Percentiles rank a stretch among this genome's conserved stretches.
Evolutionary conservation across 1,140 invertebrate species (phyloP).

Genomic region (Cephus cinctus): DNA sequence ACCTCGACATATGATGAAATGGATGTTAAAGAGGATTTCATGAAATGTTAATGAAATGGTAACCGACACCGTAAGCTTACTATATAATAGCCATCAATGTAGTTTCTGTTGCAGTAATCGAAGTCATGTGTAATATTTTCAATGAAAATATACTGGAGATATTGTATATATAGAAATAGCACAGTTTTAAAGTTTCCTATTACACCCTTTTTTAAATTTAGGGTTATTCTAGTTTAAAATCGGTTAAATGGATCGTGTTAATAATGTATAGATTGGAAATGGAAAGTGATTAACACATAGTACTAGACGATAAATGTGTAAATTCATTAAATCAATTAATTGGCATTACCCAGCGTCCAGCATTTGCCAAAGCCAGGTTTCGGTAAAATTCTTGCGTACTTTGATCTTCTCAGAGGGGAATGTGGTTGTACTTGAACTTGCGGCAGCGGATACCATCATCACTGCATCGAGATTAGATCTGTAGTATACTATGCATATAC

Average conservation of each 20-base stretch:
- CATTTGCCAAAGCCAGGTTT: slow-evolving; percentile 67
- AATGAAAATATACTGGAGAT: not conserved
- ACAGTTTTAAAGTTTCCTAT: not conserved
- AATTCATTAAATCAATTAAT: too few relatives aligned
- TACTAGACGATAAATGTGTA: too few relatives aligned
- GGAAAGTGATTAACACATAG: too few relatives aligned
- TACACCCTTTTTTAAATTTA: too few relatives aligned
- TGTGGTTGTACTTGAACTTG: slow-evolving; percentile 34
- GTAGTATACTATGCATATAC: slow-evolving; percentile 55
- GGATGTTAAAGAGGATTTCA: slow-evolving; percentile 4
- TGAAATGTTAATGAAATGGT: not conserved
- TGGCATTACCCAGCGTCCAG: slow-evolving; percentile 59
- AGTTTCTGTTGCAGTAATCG: not conserved
- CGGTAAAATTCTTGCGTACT: slow-evolving; percentile 63
- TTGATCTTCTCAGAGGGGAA: slow-evolving; percentile 48
- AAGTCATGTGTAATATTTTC: not conserved
- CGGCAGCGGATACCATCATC: slow-evolving; percentile 38
- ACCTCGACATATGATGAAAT: too few relatives aligned
- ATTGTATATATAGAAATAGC: not conserved
- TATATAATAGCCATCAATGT: not conserved
- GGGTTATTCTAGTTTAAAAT: too few relatives aligned
- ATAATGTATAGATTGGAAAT: too few relatives aligned
- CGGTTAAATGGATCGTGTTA: too few relatives aligned
- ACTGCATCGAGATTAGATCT: slow-evolving; percentile 50
- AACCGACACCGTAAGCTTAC: not conserved